Percentiles rank a stretch among this genome's conserved stretches.
Evolutionary conservation across 2,113 vertebrate species (phyloP).

Genomic region (Microtus ochrogaster): DNA sequence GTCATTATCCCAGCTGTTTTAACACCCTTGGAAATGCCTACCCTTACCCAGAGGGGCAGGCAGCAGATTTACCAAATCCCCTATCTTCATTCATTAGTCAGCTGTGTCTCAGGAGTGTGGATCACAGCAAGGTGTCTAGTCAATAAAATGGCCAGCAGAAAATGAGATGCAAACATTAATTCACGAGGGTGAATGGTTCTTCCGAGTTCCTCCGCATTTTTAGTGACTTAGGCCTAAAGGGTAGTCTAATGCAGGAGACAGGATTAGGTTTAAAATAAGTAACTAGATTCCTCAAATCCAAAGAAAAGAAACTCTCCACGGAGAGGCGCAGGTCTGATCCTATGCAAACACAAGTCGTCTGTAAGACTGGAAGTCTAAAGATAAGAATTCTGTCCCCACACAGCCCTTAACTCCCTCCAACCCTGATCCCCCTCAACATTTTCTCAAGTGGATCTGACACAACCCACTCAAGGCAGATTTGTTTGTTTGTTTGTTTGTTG

Average conservation of each 20-base stretch:
- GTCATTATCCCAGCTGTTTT: background rate
- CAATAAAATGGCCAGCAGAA: background rate
- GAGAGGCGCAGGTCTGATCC: background rate
- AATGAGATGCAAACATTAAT: background rate
- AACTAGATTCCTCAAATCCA: background rate
- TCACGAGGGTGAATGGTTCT: constrained; percentile 22
- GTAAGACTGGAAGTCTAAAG: background rate
- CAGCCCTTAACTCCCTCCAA: background rate
- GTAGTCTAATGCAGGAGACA: background rate
- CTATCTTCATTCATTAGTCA: constrained; percentile 28
- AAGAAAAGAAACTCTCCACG: background rate
- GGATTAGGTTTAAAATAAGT: background rate
- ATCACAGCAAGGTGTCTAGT: background rate
- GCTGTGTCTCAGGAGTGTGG: background rate
- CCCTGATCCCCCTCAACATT: too few species aligned
- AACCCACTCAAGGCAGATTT: too few species aligned
- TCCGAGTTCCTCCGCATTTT: background rate
- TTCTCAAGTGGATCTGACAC: background rate
- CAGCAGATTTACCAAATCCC: background rate
- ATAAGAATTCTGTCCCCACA: background rate
- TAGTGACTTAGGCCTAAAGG: constrained; percentile 8
- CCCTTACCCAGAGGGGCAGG: background rate
- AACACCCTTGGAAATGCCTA: background rate
- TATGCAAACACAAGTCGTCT: background rate
- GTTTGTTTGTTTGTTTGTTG: background rate